A percentile compares a stretch with the other conserved stretches of the same genome.
Conservation (phyloP, 2,113 vertebrate species). For the Phocoena phocoena region DNA sequence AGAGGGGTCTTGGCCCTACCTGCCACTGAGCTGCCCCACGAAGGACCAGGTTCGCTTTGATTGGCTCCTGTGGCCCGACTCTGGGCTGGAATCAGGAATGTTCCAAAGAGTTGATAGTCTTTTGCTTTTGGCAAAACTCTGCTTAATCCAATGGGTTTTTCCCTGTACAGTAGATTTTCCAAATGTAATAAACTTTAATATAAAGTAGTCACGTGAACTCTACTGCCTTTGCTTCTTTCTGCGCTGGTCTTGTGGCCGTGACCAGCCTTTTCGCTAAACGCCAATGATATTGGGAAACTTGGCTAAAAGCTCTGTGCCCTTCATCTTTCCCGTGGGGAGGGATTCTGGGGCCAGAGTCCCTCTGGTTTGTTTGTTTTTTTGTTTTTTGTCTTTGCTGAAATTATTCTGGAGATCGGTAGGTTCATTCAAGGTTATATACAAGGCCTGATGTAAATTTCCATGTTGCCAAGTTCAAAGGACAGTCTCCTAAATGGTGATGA, state of each 20-base stretch:
- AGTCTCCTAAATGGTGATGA: not conserved
- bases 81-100: constrained; percentile 46
- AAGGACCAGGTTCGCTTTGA: constrained; percentile 11
- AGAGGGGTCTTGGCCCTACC: not conserved
- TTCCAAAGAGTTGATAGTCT: constrained; percentile 73
- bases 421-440: not conserved
- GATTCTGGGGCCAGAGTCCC: not conserved
- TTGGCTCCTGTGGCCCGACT: not conserved
- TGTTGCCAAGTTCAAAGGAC: not conserved
- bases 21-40: not conserved
- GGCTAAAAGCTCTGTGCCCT: not conserved
- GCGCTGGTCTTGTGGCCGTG: not conserved
- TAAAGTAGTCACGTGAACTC: constrained; percentile 65
- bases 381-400: not conserved
- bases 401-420: not conserved
- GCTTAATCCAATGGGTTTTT: constrained; percentile 79
- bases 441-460: not conserved
- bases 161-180: constrained; percentile 74
- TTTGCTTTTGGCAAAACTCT: constrained; percentile 79
- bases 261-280: not conserved
- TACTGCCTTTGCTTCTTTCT: constrained; percentile 4
- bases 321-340: not conserved
- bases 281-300: not conserved
- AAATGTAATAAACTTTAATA: constrained; percentile 77
- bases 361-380: not conserved